Base-by-base conservation (phyloP, 2,888 invertebrate species). In the Drosophila siamana region DNA sequence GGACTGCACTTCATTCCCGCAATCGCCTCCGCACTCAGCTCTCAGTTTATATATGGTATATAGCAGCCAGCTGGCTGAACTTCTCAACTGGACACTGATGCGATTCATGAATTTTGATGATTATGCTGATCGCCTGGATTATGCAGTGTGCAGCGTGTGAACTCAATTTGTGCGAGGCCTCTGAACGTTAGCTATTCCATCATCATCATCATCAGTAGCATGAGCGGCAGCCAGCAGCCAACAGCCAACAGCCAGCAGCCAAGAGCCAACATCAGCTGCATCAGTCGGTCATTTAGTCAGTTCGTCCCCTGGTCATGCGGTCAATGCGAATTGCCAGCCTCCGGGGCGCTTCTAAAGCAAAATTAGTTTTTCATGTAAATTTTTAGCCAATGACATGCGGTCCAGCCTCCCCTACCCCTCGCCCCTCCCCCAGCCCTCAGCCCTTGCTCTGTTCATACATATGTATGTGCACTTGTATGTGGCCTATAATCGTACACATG, bases 291-390 rank as follows among this genome's bases (percentile, higher is more conserved):
- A 72, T 72, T 79, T 69, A 68, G 69, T 73, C 72, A 54, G 43
- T 54, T 30, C 19, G n/a, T 54, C 41, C 41, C 13, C 43, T 44
- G 55, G 55, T 19, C 52, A 79, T 56, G 67, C 56, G 33, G 57
- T 62, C 75, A 69, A 65, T 55, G 36, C 38, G 19, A 52, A 26
- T 46, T 22, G 40, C 44, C 44, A 54, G 60, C 63, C 56, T 48
- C 61, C 15, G 43, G 33, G 33, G 6, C 54, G 55, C 56, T 70
- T 73, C 56, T 66, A 26, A 43, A 55, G 54, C 40, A 59, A 83
- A 88, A 85, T 86, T 86, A 74, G 85, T 88, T 88, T 85, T 88
- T 88, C 88, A 85, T 88, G 88, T 85, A 88, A 86, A 88, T 85
- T 88, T 78, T 77, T 68, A 68, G 71, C 60, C 80, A 72, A 86